Evolutionary conservation across 2,113 vertebrate genomes (phyloP), one percentile per base, ranked within the genome.

Genomic region (Trichechus manatus): DNA sequence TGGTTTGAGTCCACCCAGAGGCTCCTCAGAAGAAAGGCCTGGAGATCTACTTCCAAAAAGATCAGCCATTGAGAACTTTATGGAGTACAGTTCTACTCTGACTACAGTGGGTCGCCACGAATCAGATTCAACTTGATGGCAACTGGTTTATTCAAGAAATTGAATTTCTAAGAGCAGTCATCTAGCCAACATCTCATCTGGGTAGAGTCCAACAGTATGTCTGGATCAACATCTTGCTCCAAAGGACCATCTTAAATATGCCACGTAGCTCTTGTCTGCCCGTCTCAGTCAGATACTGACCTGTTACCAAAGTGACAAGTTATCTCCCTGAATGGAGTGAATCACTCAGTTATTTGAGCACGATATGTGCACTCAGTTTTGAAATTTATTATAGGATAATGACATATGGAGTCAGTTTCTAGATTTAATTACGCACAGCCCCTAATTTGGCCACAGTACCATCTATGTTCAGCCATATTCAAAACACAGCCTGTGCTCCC

Each of bases 261-360:
- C 36, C 11, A 72, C 42, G 25, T 13, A 78, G 33, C 25, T 79
- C 20, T 66, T 82, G 10, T 25, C 9, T 50, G 59, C 74, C 22
- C 31, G 27, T 17, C 23, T 75, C 14, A 22, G 15, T 47, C 33
- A 87, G 33, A 82, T 33, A 47, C 56, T 82, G 36, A 77, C n/a
- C 29, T 82, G 4, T 75, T 77, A 70, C 33, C 9, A 44, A 91
- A n/a, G 11, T 23, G 29, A 77, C 6, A 2, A 22, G 31, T 39
- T 81, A 5, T 92, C 66, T 92, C 66, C 86, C 31, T 70, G 74
- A 89, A 80, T 61, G 80, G 15, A 88, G 15, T 81, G 22, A 78
- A 87, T 86, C 44, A 64, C 14, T 89, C 39, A 84, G 25, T 88
- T 95, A 81, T 79, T 89, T 92, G 59, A 86, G 17, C 3, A 72